These are phyloP conservation scores for Apeltes quadracus DNA, from an alignment of 2,113 vertebrate species.

Conservation along the genomic window DNA sequence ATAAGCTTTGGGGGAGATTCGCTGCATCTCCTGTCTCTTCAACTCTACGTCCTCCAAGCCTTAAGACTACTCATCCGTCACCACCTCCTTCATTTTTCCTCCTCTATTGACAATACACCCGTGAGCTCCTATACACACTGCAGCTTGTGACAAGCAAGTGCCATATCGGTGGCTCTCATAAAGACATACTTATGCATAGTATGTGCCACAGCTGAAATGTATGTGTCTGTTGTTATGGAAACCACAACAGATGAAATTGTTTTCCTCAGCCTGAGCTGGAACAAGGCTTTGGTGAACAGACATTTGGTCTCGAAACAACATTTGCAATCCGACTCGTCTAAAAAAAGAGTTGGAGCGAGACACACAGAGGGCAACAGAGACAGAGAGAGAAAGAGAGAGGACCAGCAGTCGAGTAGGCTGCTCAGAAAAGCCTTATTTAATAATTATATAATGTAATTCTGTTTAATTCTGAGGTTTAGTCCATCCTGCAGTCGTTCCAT, in stretches of 20 bases:
- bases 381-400: background rate
- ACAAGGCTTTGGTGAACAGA: background rate
- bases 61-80: constrained; percentile 44
- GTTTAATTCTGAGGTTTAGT: constrained; percentile 33
- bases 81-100: constrained; percentile 23
- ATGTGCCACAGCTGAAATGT: too few species aligned
- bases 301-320: constrained; percentile 9
- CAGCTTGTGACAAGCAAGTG: background rate
- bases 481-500: background rate
- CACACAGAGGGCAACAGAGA: background rate
- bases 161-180: constrained; percentile 9
- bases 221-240: background rate
- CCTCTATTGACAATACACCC: constrained; percentile 14
- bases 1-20: background rate
- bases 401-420: background rate
- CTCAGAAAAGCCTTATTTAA: constrained; percentile 18
- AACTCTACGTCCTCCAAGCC: constrained; percentile 29
- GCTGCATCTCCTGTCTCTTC: constrained; percentile 29
- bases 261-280: background rate
- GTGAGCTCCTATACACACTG: background rate
- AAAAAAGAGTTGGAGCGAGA: constrained; percentile 1
- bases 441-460: constrained; percentile 34
- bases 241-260: background rate
- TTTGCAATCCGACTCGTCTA: constrained; percentile 10
- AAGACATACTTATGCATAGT: background rate